phyloP scores from a whole-genome alignment of 2,797 vertebrate genomes.

The Enoplosus armatus region DNA sequence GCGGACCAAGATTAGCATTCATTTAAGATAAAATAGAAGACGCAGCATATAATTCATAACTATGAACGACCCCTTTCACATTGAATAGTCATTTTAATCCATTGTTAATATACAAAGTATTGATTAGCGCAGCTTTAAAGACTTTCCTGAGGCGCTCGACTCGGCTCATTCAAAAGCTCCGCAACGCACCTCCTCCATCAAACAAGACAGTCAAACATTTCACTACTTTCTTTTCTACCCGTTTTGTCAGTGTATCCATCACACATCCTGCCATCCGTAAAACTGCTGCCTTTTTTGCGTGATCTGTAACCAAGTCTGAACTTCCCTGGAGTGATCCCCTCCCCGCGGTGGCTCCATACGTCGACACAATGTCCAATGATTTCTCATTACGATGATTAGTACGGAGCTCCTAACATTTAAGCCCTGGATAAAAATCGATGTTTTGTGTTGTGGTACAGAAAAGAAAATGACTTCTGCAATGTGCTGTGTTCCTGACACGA shows the following conservation, averaged over 20 bases:
- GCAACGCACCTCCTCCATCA: conserved; percentile 46
- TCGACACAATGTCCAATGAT: conserved; percentile 51
- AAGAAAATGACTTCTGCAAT: neutral
- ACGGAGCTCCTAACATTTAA: conserved; percentile 42
- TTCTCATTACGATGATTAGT: conserved; percentile 64
- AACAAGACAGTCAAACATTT: conserved; percentile 19
- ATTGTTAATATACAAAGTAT: conserved; percentile 31
- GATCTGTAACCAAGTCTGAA: conserved; percentile 30
- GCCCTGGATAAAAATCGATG: conserved; percentile 46
- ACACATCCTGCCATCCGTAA: conserved; percentile 10
- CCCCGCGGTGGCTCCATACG: conserved; percentile 12
- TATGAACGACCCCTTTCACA: neutral
- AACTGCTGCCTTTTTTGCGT: neutral
- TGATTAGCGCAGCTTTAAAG: conserved; percentile 33
- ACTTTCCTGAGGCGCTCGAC: conserved; percentile 14
- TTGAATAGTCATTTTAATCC: conserved; percentile 7
- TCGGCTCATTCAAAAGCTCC: conserved; percentile 5
- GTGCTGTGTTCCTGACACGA: neutral
- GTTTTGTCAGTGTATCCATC: conserved; percentile 40
- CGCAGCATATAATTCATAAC: neutral
- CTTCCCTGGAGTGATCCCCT: conserved; percentile 3
- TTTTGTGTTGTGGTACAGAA: conserved; percentile 12
- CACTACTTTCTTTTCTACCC: conserved; percentile 19
- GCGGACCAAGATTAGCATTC: no score
- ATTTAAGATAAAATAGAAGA: neutral